Base-by-base conservation (phyloP, 2,888 invertebrate genomes). In the Limnephilus auricula region DNA sequence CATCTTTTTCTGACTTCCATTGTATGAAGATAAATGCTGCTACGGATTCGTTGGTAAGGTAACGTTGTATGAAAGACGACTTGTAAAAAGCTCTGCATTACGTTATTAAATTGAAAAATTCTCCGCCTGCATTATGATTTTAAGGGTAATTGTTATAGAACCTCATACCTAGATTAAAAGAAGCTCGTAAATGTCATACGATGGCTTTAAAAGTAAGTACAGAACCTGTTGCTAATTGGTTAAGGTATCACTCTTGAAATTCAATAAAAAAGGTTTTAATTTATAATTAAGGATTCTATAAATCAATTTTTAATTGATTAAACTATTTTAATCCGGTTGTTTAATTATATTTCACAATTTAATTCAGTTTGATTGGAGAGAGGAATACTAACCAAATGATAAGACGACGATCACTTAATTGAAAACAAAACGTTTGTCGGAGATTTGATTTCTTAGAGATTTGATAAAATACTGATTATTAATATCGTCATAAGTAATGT, bases 11-110 rank as follows among this genome's bases (percentile, higher is more conserved):
- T 65, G 25, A n/a, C 65, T 65, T n/a, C n/a, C 25, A 65, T n/a
- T 65, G 65, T 65, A 65, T 25, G 65, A 65, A 65, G 65, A 65
- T 65, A 65, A 65, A 65, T 30, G 37, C 85, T 85, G 32, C 82
- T 10, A 34, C 25, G 25, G 15, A 25, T 82, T 34, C 13, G 82
- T 12, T 25, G 34, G 82, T 40, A 40, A 40, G 40, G 40, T 40
- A 32, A 31, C 32, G 5, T 82, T 34, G n/a, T n/a, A n/a, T 18
- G 25, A 25, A 34, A 32, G 32, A n/a, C 25, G 4, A 15, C 13
- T 31, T 82, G 82, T 25, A 10, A 34, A 82, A 82, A 25, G 18
- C 13, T 82, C 34, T 82, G 32, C 82, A 82, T 82, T 82, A 82
- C 34, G 25, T 32, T 34, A 82, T 82, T 82, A 82, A 32, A 80